A percentile compares a stretch with the other conserved stretches of the same genome.
Evolutionary conservation across 2,888 invertebrate species (phyloP).

Genomic region (Blera fallax): DNA sequence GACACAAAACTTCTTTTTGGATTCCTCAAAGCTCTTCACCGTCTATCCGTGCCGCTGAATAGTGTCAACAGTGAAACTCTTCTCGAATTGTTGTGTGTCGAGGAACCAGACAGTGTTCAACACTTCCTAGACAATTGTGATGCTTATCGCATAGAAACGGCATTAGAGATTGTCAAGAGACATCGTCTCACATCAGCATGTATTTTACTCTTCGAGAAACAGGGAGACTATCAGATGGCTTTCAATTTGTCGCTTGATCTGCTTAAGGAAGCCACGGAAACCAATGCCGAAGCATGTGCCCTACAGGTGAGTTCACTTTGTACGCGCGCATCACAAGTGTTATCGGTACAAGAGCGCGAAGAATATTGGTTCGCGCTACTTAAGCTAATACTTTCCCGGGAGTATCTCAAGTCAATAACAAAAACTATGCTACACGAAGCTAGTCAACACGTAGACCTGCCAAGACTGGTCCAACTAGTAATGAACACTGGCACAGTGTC

Average conservation of each 20-base stretch:
- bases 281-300: constrained; percentile 74
- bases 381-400: constrained; percentile 80
- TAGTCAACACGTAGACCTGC: constrained; percentile 84
- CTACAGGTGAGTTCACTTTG: constrained; percentile 80
- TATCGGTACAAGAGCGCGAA: constrained; percentile 82
- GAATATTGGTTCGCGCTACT: constrained; percentile 83
- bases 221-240: constrained; percentile 88
- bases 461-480: constrained; percentile 84
- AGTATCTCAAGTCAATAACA: constrained; percentile 80
- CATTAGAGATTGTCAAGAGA: constrained; percentile 85
- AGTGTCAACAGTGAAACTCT: constrained; percentile 84
- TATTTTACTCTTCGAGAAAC: constrained; percentile 88
- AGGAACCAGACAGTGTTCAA: constrained; percentile 83
- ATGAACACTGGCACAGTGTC: constrained; percentile 82
- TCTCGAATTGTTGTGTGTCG: constrained; percentile 85
- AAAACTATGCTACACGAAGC: constrained; percentile 83
- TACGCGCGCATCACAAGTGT: constrained; percentile 81
- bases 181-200: constrained; percentile 86
- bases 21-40: constrained; percentile 85
- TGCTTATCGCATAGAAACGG: constrained; percentile 86
- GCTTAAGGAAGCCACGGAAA: constrained; percentile 76
- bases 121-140: constrained; percentile 83
- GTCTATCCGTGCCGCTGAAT: constrained; percentile 78
- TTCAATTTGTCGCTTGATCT: constrained; percentile 85
- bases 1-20: constrained; percentile 81